Percentiles rank a stretch among this genome's conserved stretches.
Conservation (phyloP, 2,113 vertebrate genomes). For the Thermophis baileyi region DNA sequence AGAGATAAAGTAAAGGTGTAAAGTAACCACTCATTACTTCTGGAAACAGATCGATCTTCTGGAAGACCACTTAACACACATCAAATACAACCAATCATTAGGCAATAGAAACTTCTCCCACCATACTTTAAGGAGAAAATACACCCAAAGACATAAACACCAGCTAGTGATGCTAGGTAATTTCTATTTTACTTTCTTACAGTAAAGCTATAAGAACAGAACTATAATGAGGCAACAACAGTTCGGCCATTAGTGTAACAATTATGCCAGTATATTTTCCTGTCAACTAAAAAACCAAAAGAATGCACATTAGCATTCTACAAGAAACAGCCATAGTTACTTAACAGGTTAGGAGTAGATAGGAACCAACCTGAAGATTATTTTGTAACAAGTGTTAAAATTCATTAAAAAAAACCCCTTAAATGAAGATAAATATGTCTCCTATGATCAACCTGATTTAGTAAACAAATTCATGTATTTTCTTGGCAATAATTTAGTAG, state of each 20-base stretch:
- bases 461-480: background rate
- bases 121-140: background rate
- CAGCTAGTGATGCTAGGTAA: background rate
- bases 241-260: background rate
- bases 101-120: background rate
- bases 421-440: background rate
- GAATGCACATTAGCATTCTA: background rate
- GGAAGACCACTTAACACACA: background rate
- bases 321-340: background rate
- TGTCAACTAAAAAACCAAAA: background rate
- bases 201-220: background rate
- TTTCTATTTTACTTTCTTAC: background rate
- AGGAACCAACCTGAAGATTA: background rate
- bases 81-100: background rate
- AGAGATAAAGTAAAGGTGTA: background rate
- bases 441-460: background rate
- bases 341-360: background rate
- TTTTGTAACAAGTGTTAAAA: no score
- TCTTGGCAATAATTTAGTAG: background rate
- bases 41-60: background rate
- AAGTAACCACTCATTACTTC: background rate
- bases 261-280: background rate
- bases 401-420: no score
- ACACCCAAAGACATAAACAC: background rate
- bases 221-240: background rate